Conservation (phyloP, 2,888 invertebrate genomes). For the Drosophila cognata region DNA sequence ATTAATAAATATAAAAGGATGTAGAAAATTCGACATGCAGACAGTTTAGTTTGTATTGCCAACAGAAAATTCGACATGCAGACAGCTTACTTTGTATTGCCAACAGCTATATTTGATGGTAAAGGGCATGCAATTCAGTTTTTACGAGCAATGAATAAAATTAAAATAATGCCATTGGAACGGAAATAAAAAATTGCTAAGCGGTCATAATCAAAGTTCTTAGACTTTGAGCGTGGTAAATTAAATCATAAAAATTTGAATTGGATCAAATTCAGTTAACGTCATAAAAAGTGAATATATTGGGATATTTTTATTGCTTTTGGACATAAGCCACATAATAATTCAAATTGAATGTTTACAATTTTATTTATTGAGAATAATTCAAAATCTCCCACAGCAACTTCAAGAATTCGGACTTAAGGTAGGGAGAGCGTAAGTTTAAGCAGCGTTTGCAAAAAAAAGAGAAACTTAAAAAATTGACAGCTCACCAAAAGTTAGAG, state of each 20-base stretch:
- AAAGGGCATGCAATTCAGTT: conserved; percentile 4
- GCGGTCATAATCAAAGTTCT: background rate
- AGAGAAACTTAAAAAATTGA: background rate
- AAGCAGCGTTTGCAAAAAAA: background rate
- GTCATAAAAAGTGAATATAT: conserved; percentile 19
- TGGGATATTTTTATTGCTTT: background rate
- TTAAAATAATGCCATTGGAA: background rate
- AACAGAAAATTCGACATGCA: background rate
- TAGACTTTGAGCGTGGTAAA: conserved; percentile 1
- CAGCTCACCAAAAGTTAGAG: conserved; percentile 4
- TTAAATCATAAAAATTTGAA: conserved; percentile 31
- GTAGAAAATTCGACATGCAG: background rate
- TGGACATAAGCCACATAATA: conserved; percentile 12
- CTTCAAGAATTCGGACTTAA: background rate
- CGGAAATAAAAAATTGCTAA: background rate
- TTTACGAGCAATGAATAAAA: conserved; percentile 28
- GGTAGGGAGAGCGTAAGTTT: background rate
- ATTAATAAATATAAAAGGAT: background rate
- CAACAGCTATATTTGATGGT: background rate
- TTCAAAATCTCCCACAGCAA: background rate
- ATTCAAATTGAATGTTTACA: conserved; percentile 13
- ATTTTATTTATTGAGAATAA: conserved; percentile 18
- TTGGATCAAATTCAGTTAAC: conserved; percentile 15
- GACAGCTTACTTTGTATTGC: background rate
- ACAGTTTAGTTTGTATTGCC: background rate